A percentile compares a stretch with the other conserved stretches of the same genome.
Evolutionary conservation across 2,888 invertebrate genomes (phyloP).

Genomic region (Frankliniella intonsa): DNA sequence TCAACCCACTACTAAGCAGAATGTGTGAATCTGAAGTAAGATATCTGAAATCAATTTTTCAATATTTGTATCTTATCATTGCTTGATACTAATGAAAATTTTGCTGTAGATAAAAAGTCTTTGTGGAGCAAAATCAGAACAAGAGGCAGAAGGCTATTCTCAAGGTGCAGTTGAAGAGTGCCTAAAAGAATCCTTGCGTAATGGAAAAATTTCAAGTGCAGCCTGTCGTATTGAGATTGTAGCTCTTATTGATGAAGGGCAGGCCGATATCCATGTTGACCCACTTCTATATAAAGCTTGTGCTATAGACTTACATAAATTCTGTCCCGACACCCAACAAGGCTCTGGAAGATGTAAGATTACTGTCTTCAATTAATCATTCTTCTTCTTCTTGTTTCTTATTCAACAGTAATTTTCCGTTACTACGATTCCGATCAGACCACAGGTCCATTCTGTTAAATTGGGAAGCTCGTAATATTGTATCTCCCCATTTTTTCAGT

Average conservation of each 20-base stretch:
- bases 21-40: constrained; percentile 67
- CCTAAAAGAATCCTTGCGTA: constrained; percentile 71
- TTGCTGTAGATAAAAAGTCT: constrained; percentile 47
- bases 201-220: constrained; percentile 65
- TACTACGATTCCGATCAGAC: no score
- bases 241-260: constrained; percentile 79
- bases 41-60: constrained; percentile 48
- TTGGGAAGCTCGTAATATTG: no score
- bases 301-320: constrained; percentile 73
- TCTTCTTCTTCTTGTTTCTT: no score
- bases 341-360: constrained; percentile 86
- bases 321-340: constrained; percentile 72
- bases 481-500: no score
- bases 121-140: constrained; percentile 51
- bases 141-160: constrained; percentile 52
- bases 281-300: constrained; percentile 86
- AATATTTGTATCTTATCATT: neutral
- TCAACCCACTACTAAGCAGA: constrained; percentile 80
- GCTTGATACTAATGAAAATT: constrained; percentile 29
- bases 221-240: constrained; percentile 82
- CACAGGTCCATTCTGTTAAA: no score
- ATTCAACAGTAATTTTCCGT: no score
- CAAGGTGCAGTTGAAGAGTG: constrained; percentile 78
- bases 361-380: neutral
- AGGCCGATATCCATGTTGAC: constrained; percentile 93